These are phyloP conservation scores for Pantelozetes paolii DNA, from an alignment of 2,888 invertebrate species.

Conservation along the genomic window DNA sequence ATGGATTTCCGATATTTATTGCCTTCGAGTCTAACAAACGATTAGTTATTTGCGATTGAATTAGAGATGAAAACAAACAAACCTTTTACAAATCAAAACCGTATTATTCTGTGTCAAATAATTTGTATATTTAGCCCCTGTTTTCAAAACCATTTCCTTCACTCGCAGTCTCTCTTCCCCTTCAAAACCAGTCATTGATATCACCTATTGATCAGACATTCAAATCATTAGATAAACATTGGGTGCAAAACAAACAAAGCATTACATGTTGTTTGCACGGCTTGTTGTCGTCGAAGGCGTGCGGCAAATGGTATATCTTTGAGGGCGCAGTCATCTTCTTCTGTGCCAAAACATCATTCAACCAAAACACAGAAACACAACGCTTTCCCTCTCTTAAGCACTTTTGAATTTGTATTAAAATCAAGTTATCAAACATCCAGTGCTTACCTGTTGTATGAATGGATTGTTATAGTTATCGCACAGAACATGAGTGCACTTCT, in stretches of 20 bases:
- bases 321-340: slow-evolving; percentile 86
- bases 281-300: slow-evolving; percentile 52
- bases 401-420: slow-evolving; percentile 53
- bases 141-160: slow-evolving; percentile 74
- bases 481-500: slow-evolving; percentile 85
- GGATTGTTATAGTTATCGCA: slow-evolving; percentile 86
- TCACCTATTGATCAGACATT: slow-evolving; percentile 58
- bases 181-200: slow-evolving; percentile 81
- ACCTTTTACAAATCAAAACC: slow-evolving; percentile 57
- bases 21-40: slow-evolving; percentile 76
- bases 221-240: slow-evolving; percentile 14
- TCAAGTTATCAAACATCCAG: too few relatives aligned
- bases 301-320: slow-evolving; percentile 86
- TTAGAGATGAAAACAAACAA: slow-evolving; percentile 35
- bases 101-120: slow-evolving; percentile 58
- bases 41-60: too few relatives aligned
- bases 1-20: slow-evolving; percentile 81
- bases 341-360: slow-evolving; percentile 81
- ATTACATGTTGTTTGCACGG: slow-evolving; percentile 55
- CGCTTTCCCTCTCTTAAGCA: slow-evolving; percentile 63
- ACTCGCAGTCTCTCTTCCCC: slow-evolving; percentile 76
- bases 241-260: background rate
- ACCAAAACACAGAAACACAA: slow-evolving; percentile 79
- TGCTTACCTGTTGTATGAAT: slow-evolving; percentile 71
- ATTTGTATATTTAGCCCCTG: slow-evolving; percentile 74